Base-by-base conservation (phyloP, 1,140 invertebrate genomes). In the Zaprionus taronus region DNA sequence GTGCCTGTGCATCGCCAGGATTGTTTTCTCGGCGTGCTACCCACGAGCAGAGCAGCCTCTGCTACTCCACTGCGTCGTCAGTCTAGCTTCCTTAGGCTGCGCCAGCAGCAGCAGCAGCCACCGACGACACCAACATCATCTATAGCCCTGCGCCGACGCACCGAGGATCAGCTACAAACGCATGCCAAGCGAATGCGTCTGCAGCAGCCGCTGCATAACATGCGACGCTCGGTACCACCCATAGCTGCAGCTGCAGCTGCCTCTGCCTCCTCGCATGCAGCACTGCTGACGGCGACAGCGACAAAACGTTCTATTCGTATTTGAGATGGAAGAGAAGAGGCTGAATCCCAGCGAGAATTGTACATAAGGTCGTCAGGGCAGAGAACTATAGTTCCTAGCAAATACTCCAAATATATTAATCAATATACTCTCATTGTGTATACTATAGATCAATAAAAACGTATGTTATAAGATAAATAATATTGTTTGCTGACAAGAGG, bases 1-100 rank as follows among this genome's bases (percentile, higher is more conserved):
- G 86, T 83, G 28, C 78, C 91, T 4, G 91, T 92, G 12, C 73
- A 72, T 67, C 79, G 91, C 5, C 91, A 92, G 53, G 92, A 92
- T 44, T 92, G 91, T 49, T 92, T 92, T 24, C 53, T 92, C 0
- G 91, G 91, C 28, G 68, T 49, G 7, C 26, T 89, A 17, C 91
- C 91, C 17, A 57, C 26, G 41, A 47, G 41, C 31, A 24, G 57
- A 41, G 2, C 34, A 15, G 36, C 38, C n/a, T 15, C 20, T 15
- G 75, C 36, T 12, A 53, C 55, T 22, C 20, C 63, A 0, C 67
- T 80, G 31, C 83, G 61, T 44, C 83, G 71, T 24, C 81, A 90
- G n/a, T 68, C 68, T 20, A 31, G 70, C 36, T 72, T 80, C 15
- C 12, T 80, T 5, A 67, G 55, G 12, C 66, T 47, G 14, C 58